Evolutionary conservation across 2,888 invertebrate species (phyloP), one percentile per base, ranked within the genome.

Genomic region (Coremacera marginata): DNA sequence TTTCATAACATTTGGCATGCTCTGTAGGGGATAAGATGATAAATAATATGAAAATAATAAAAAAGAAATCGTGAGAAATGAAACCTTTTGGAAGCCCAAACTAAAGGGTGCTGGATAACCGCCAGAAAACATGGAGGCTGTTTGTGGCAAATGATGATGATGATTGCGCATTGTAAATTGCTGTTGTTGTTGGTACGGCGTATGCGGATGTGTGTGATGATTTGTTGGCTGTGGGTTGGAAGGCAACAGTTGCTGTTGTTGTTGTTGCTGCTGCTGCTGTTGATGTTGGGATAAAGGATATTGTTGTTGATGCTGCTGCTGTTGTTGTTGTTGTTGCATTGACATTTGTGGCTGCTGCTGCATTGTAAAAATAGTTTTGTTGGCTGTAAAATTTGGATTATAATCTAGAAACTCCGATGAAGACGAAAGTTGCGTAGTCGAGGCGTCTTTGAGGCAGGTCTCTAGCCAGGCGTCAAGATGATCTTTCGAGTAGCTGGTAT

Each of bases 401-500:
- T 89, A 88, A 79, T 89, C 89, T 44, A 89, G 79, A 81, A 89
- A 89, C 77, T 89, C 89, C 1, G 89, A 89, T 34, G 89, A 89
- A 37, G 89, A 89, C 34, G 89, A 89, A 37, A 88, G 70, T 75
- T 89, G 89, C 7, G 88, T 84, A 75, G 86, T 86, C 57, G 87
- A 85, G 16, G 87, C 87, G 85, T 89, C 89, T 78, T 89, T 85
- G 63, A 89, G 81, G 70, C 89, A 89, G 72, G 86, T 89, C 82
- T 89, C 89, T 34, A 89, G 83, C 89, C 89, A 89, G 34, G 88
- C 88, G 81, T 89, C 89, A 70, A 89, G 82, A 80, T 88, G 89
- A 81, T 88, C 88, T 84, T 87, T 87, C 76, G 85, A 84, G 81
- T 88, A 88, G 65, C 83, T 44, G 37, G 80, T 68, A 44, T 78